Evolutionary conservation across 92 coral and sea anemone species (phyloP), one percentile per base, ranked within the genome.

Genomic region (Montipora capitata): DNA sequence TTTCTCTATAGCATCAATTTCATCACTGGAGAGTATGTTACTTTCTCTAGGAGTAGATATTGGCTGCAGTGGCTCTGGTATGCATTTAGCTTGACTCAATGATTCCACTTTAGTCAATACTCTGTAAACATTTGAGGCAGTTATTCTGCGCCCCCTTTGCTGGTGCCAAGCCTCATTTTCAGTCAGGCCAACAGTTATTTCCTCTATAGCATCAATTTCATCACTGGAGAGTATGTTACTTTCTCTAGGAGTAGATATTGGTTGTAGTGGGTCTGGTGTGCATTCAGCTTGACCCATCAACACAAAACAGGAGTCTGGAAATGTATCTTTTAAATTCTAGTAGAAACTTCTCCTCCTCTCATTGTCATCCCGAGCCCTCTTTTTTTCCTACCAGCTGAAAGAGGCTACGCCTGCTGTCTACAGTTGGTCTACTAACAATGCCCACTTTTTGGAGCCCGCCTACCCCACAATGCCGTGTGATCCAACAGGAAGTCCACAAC

Each of bases 251-350:
- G 62, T 56, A 56, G 62, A 56, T 56, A 56, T 56, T 56, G 62
- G 7, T n/a, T 70, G 75, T n/a, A 70, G 75, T 41, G 75, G 75
- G 54, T 70, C 54, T 70, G 75, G 52, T 70, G 54, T 70, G 54
- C 49, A 70, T 70, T 70, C 75, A 70, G 75, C 54, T 70, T 41
- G 75, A 42, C 75, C 17, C 75, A 70, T 79, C 73, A 75, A 52
- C 45, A 63, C 75, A 78, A 90, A 86, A 59, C 91, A 77, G 42
- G 91, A 85, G 81, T 90, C 91, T 40, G 91, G 90, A 67, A 80
- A 40, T 17, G 75, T 2, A 38, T 56, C 68, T 75, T 80, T 87
- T 48, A 76, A 76, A 44, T 68, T 69, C 43, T 81, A 40, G 54
- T 87, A 75, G 16, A 80, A 73, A 43, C 63, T 79, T 80, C 80